Evolutionary conservation across 1,140 invertebrate genomes (phyloP).

Genomic region (Drosophila ironensis): DNA sequence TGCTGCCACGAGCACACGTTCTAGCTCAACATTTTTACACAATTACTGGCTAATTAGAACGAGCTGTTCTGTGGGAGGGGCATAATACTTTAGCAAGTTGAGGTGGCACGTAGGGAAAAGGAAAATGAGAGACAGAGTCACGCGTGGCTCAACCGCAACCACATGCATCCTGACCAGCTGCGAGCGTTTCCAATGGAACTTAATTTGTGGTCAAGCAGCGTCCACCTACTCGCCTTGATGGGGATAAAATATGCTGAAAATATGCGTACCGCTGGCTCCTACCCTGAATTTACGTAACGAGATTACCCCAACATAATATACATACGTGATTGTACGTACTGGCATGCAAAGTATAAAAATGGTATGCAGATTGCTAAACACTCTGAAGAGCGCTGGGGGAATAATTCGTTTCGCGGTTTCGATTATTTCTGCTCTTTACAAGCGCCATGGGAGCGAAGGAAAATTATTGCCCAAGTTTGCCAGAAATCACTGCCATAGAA

Average conservation of each 20-base stretch:
- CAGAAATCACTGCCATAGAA: slow-evolving; percentile 27
- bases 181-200: slow-evolving; percentile 40
- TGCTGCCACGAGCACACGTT: slow-evolving; percentile 2
- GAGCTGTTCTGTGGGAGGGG: neutral
- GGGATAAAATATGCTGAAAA: slow-evolving; percentile 53
- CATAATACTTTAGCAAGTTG: slow-evolving; percentile 1
- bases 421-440: slow-evolving; percentile 39
- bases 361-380: slow-evolving; percentile 14
- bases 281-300: slow-evolving; percentile 59
- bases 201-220: slow-evolving; percentile 40
- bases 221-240: slow-evolving; percentile 11
- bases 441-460: slow-evolving; percentile 12
- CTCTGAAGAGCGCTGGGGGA: slow-evolving; percentile 45
- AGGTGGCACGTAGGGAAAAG: slow-evolving; percentile 34
- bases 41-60: slow-evolving; percentile 49
- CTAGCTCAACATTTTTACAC: slow-evolving; percentile 12
- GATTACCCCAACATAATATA: no score
- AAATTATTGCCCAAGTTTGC: no score
- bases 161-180: slow-evolving; percentile 21
- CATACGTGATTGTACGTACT: no score
- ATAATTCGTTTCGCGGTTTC: slow-evolving; percentile 43
- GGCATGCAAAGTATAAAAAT: slow-evolving; percentile 3
- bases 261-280: slow-evolving; percentile 30
- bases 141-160: slow-evolving; percentile 31
- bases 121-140: neutral